Evolutionary conservation across 2,113 vertebrate genomes (phyloP), one percentile per base, ranked within the genome.

Genomic region (Pelecanoides urinatrix): DNA sequence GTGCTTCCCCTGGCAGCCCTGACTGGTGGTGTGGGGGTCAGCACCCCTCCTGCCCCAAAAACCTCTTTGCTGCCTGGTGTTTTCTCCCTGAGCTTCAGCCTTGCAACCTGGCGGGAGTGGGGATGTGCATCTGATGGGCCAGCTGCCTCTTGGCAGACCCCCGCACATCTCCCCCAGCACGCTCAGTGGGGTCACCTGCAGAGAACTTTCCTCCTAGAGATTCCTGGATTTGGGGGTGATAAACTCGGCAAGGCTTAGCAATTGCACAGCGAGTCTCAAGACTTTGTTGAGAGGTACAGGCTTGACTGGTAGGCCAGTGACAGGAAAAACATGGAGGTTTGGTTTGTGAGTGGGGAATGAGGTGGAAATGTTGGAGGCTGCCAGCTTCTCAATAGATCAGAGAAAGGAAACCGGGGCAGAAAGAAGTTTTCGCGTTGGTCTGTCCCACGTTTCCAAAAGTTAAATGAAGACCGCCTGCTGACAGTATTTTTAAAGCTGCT

Each of bases 391-490:
- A 9, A 4, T 3, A 23, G 23, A 3, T 52, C 36, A 47, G 42
- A 30, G 34, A 32, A 13, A 59, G 16, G n/a, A 70, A 55, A 36
- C 2, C 6, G 6, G 16, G 7, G 34, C 13, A 63, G 23, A 49
- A 63, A 11, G 7, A 38, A 53, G 7, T 30, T 65, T 72, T 58
- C n/a, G 2, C 0, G 0, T 13, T 73, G 34, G 10, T 65, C 15
- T 45, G 38, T 32, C 27, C 34, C 1, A 0, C 4, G 3, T 45
- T 73, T 81, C 38, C 17, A 16, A 8, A 75, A 65, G 11, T 56
- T 59, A 45, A 56, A 7, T 10, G 11, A 32, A 71, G 32, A 3
- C 19, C 81, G 50, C 32, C 30, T 84, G 42, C 49, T 27, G 62
- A 11, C 20, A 10, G 2, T 49, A 9, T 11, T 86, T 90, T 74